phyloP scores from a whole-genome alignment of 2,113 vertebrate genomes.

The Chrysemys picta region DNA sequence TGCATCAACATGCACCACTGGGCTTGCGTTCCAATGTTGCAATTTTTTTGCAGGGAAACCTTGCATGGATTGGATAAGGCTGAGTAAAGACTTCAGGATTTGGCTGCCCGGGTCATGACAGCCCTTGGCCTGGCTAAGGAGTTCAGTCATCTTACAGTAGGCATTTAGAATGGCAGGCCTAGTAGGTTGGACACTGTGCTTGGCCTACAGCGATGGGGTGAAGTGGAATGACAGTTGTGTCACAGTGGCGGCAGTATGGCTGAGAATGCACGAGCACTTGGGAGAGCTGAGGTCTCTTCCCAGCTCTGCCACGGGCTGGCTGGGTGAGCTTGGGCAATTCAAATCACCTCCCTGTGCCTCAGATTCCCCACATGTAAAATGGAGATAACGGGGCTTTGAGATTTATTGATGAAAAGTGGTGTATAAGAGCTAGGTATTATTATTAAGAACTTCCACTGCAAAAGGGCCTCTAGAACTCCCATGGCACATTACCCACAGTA shows the following conservation, averaged over 20 bases:
- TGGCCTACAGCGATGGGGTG: not conserved
- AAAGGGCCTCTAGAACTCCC: too few species aligned
- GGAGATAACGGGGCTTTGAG: not conserved
- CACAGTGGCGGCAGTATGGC: not conserved
- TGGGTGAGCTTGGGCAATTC: not conserved
- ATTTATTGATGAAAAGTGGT: not conserved
- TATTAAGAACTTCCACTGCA: not conserved
- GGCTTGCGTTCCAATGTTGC: not conserved
- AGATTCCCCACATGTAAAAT: not conserved
- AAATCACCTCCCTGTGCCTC: not conserved
- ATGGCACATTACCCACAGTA: not conserved
- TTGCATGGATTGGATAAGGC: accelerated
- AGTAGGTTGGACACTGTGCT: not conserved
- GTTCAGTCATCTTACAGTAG: not conserved
- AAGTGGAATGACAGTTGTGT: not conserved
- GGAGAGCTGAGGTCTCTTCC: not conserved
- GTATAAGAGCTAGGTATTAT: not conserved
- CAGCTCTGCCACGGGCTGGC: not conserved
- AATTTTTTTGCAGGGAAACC: not conserved
- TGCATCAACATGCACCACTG: accelerated
- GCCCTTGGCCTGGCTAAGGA: not conserved
- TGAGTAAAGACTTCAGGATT: not conserved
- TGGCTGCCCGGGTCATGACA: not conserved
- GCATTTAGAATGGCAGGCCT: not conserved
- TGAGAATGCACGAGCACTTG: not conserved